Evolutionary conservation across 1,140 invertebrate genomes (phyloP).

Genomic region (Pogonus chalceus): DNA sequence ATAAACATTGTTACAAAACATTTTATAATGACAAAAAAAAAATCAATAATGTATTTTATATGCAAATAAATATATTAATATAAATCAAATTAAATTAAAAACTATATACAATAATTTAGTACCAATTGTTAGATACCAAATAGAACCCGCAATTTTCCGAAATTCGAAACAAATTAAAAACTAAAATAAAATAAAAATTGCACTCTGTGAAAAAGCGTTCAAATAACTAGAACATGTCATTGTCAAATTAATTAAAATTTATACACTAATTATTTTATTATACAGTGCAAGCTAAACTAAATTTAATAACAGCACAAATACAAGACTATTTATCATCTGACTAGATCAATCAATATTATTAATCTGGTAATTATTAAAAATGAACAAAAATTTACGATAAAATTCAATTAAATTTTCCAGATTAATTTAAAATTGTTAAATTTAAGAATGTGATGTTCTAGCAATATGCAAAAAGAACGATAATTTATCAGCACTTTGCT

Average conservation of each 20-base stretch:
- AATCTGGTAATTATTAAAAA: too few species aligned
- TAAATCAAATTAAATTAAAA: background rate
- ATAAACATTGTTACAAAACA: background rate
- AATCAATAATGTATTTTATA: background rate
- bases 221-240: background rate
- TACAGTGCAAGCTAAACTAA: too few species aligned
- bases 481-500: constrained; percentile 67
- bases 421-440: too few species aligned
- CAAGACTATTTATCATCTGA: too few species aligned
- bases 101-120: background rate
- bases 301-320: too few species aligned
- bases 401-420: too few species aligned
- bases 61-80: background rate
- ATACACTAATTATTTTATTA: too few species aligned
- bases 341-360: too few species aligned
- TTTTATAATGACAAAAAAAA: background rate
- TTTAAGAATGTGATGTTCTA: constrained; percentile 62
- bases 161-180: background rate
- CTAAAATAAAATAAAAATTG: background rate
- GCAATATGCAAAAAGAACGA: constrained; percentile 89
- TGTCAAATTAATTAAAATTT: too few species aligned
- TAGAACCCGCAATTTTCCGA: background rate
- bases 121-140: background rate
- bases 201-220: background rate
- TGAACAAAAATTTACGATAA: too few species aligned